Percentiles rank a stretch among this genome's conserved stretches.
These are phyloP conservation scores for Ginglymostoma cirratum DNA, from an alignment of 2,113 vertebrate species.

Conservation along the genomic window DNA sequence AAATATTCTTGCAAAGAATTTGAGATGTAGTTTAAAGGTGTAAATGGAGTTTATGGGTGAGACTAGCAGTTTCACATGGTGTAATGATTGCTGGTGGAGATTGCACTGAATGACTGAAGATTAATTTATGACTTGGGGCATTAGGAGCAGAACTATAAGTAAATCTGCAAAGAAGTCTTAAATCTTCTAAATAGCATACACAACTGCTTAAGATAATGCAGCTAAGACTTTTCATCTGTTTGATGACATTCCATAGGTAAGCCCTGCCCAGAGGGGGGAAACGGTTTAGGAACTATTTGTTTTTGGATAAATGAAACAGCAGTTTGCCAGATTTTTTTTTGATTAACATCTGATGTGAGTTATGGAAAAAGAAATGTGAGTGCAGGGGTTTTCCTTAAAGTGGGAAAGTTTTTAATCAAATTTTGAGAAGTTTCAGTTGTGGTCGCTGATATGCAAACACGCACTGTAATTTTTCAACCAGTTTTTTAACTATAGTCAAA, in stretches of 20 bases:
- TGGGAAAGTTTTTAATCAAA: neutral
- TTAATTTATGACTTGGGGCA: conserved; percentile 2
- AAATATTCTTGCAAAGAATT: neutral
- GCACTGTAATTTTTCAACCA: neutral
- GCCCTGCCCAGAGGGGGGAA: conserved; percentile 1
- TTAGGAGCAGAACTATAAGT: neutral
- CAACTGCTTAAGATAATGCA: conserved; percentile 25
- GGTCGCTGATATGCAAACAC: neutral
- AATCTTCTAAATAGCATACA: conserved; percentile 16
- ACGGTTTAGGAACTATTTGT: neutral
- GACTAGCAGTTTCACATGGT: neutral
- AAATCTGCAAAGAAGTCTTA: conserved; percentile 27
- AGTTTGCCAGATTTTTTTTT: neutral
- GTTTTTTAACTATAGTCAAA: neutral
- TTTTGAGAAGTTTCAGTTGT: neutral
- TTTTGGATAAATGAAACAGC: conserved; percentile 18
- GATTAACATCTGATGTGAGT: conserved; percentile 10
- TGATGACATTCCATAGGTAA: conserved; percentile 30
- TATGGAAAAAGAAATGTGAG: neutral
- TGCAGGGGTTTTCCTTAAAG: neutral
- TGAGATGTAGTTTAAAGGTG: neutral
- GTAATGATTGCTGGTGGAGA: neutral
- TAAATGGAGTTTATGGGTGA: neutral
- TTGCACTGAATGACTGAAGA: neutral
- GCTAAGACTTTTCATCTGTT: conserved; percentile 7